Evolutionary conservation across 2,797 vertebrate species (phyloP), one percentile per base, ranked within the genome.

Genomic region (Darevskia mixta): DNA sequence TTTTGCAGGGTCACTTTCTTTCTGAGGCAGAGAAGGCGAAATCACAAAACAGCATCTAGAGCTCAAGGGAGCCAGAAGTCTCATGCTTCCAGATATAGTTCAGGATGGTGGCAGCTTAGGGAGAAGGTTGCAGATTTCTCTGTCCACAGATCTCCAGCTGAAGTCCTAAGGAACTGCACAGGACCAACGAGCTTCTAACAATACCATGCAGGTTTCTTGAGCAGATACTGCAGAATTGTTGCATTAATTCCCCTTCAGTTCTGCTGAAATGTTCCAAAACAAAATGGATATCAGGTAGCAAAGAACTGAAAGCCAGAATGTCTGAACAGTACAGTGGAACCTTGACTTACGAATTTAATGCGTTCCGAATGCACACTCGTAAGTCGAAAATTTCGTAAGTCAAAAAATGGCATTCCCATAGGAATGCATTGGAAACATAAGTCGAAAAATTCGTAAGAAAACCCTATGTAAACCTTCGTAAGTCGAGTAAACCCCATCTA

Each of bases 241-340:
- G 71, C 35, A 80, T 67, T 90, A 45, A 64, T 90, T 86, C 81
- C 82, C 92, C 18, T 90, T 92, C 55, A 88, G 15, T 2, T 89
- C 32, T 86, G 49, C 45, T 84, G 45, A 83, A 77, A 10, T 25
- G 76, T 91, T 91, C 7, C 87, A 25, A 72, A 86, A 82, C 1
- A 86, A 49, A 61, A 91, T 7, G 75, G 78, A 85, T 71, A 84
- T 64, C 49, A 81, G 73, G 13, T 41, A 64, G 32, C n/a, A 93
- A 83, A 61, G 58, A 55, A 29, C 3, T 89, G 58, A 8, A 66
- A 81, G 41, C n/a, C 32, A 75, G 11, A 43, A 69, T 35, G 49
- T 69, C 58, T 67, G 2, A 78, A 77, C 90, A 88, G 23, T 55
- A n/a, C n/a, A n/a, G n/a, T n/a, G n/a, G n/a, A n/a, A n/a, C n/a